Evolutionary conservation across 2,888 invertebrate genomes (phyloP), one percentile per base, ranked within the genome.

Genomic region (Cataglyphis rosenhaueri): DNA sequence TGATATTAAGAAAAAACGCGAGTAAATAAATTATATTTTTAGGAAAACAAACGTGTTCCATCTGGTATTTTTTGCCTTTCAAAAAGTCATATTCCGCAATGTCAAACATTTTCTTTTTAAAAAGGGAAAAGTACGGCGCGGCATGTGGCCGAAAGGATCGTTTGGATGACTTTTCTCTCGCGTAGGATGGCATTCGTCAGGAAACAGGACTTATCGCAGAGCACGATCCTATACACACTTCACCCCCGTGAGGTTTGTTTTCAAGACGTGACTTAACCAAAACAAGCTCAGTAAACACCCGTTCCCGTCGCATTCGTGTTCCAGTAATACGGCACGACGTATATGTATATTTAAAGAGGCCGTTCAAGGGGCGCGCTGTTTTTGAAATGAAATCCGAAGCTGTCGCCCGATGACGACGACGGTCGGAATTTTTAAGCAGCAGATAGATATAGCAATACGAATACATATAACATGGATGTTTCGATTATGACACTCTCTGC

Each of bases 221-320:
- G 32, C 38, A 25, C 82, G 81, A 75, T 89, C 88, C 86, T 87
- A 82, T 89, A 85, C 57, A 87, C 86, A 86, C 87, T 83, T 64
- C 81, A 82, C 29, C 35, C 35, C 41, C 82, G 38, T 41, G 48
- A 70, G 87, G 88, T 91, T 90, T 88, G 88, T 91, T 91, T 91
- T 88, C 84, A 84, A 87, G 85, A 90, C 90, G 91, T 91, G 90
- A 89, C 90, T 91, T 89, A 87, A 86, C 88, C 87, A 83, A 89
- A 88, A 89, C 89, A 90, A 88, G 87, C 84, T 91, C 82, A 76
- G 86, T 86, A 91, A 91, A 91, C 86, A 91, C 21, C 52, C n/a
- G 66, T 66, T 55, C 78, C 59, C 32, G 21, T 78, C 70, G 78
- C 44, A 32, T 38, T 71, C 59, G 71, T 59, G 55, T 76, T 57